A percentile compares a stretch with the other conserved stretches of the same genome.
These are phyloP conservation scores for Thera obeliscata DNA, from an alignment of 2,888 invertebrate species.

Conservation along the genomic window DNA sequence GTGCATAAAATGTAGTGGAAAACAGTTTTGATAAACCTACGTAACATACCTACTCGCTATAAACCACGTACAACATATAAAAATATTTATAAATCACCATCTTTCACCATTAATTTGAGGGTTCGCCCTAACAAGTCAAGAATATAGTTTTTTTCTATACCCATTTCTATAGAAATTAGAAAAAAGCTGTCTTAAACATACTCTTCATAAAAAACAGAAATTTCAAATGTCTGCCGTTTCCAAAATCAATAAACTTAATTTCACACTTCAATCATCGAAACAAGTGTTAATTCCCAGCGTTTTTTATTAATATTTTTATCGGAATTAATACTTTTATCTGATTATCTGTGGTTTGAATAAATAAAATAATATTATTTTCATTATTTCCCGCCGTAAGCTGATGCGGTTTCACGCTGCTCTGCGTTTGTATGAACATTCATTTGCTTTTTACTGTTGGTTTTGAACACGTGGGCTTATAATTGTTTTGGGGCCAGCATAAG, in stretches of 20 bases:
- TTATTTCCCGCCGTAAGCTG: conserved; percentile 67
- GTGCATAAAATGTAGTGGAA: background rate
- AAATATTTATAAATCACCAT: too few species aligned
- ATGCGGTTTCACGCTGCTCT: conserved; percentile 69
- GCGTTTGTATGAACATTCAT: conserved; percentile 58
- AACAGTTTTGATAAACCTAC: background rate
- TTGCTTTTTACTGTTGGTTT: conserved; percentile 40
- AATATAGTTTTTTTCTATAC: too few species aligned
- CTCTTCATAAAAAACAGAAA: background rate
- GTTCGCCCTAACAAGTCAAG: too few species aligned
- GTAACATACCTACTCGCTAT: too few species aligned
- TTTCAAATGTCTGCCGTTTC: background rate
- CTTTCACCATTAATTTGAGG: too few species aligned
- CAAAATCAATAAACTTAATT: conserved; percentile 31
- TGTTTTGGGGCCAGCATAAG: background rate
- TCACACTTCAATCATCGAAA: conserved; percentile 30
- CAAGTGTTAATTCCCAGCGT: conserved; percentile 76
- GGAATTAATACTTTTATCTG: conserved; percentile 81
- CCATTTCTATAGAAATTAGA: too few species aligned
- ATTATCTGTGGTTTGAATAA: conserved; percentile 71
- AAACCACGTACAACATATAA: too few species aligned
- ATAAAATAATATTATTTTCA: conserved; percentile 65
- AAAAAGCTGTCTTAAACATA: too few species aligned
- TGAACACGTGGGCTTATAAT: conserved; percentile 30
- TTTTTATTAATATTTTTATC: conserved; percentile 53